Base-by-base conservation (phyloP, 2,888 invertebrate genomes). In the Malthinus flaveolus region DNA sequence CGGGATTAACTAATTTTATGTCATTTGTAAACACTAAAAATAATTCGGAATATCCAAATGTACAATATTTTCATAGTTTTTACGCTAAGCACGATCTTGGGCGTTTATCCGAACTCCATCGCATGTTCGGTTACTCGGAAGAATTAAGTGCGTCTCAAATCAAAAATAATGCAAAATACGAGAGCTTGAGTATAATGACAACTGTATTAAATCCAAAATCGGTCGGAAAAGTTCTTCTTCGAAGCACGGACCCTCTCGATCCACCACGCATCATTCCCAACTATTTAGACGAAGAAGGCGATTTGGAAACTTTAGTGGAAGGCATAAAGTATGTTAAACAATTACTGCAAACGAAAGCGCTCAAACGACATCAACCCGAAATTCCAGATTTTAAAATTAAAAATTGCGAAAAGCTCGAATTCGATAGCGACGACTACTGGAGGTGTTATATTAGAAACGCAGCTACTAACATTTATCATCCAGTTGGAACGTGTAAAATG, bases 121-220 rank as follows among this genome's bases (percentile, higher is more conserved):
- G 23, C 9, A n/a, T 15, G 7, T 51, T 35, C 11, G 49, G 35
- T 12, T 36, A 54, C 4, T 37, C 54, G 0, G 45, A 49, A 1
- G 54, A 53, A 31, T 7, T 46, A 13, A 15, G 32, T 9, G 9
- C 10, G 33, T 10, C 10, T 4, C 13, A 35, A 7, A 12, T 7
- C 1, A 32, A 53, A 32, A 6, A 58, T 10, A 49, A 34, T 10
- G 11, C 11, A 37, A 10, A 54, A 12, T 55, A 37, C 7, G 31
- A 23, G 9, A 7, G 4, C 3, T 3, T 55, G 2, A 13, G 31
- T 1, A 82, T 46, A 92, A 93, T 71, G 87, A 90, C 0, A 90
- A 90, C 69, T 90, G 90, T 94, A 84, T 75, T 97, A 70, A 83
- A 97, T 0, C 83, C 83, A 0, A 79, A 81, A 71, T 83, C 83